These are phyloP conservation scores for Scelioninae gen. 2 DNA, from an alignment of 2,888 invertebrate genomes.

Conservation along the genomic window DNA sequence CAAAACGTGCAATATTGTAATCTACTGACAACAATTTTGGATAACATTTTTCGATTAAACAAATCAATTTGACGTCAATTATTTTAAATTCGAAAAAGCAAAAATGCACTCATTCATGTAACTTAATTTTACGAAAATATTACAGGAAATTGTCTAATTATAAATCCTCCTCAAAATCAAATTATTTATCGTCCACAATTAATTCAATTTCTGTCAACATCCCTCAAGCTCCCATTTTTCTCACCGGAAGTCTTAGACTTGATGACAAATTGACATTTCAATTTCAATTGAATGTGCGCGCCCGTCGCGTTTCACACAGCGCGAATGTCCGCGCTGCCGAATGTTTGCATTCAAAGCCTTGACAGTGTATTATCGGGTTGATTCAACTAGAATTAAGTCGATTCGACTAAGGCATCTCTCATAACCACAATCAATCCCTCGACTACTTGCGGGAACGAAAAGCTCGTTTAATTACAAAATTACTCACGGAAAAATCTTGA, in stretches of 20 bases:
- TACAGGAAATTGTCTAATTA: too few species aligned
- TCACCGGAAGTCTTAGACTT: constrained; percentile 15
- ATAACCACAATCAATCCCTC: constrained; percentile 25
- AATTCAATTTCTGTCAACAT: constrained; percentile 12
- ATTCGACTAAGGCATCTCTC: constrained; percentile 20
- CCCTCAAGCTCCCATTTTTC: background rate
- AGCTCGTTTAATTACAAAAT: constrained; percentile 29
- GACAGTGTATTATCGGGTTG: constrained; percentile 18
- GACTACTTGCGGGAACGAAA: constrained; percentile 12
- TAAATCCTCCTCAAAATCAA: too few species aligned
- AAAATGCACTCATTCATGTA: too few species aligned
- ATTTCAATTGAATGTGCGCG: constrained; percentile 30
- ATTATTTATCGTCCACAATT: constrained; percentile 8
- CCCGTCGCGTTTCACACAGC: constrained; percentile 9
- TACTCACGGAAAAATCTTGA: constrained; percentile 7
- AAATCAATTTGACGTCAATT: too few species aligned
- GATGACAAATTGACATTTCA: constrained; percentile 46
- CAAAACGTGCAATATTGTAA: too few species aligned
- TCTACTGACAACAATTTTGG: too few species aligned
- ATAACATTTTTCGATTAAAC: too few species aligned
- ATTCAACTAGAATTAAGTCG: constrained; percentile 31
- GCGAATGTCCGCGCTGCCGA: constrained; percentile 13
- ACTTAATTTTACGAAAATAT: too few species aligned
- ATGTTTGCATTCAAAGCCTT: constrained; percentile 35
- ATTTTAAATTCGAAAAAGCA: too few species aligned